A percentile compares a stretch with the other conserved stretches of the same genome.
phyloP scores from a whole-genome alignment of 2,888 invertebrate species.

The Ochropleura leucogaster region DNA sequence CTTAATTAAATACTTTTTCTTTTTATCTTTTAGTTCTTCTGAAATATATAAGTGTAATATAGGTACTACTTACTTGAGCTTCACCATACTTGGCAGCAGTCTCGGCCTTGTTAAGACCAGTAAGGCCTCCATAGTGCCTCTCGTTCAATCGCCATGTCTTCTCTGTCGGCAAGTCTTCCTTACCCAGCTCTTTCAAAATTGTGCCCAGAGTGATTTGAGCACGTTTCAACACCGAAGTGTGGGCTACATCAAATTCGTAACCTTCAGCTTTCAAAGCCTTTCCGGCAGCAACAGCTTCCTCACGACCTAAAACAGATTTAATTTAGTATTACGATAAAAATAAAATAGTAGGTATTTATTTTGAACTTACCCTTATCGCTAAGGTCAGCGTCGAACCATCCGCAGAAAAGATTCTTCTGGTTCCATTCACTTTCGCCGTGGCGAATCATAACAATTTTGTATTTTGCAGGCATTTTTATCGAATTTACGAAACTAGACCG shows the following conservation, averaged over 20 bases:
- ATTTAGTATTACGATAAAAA: neutral
- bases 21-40: no score
- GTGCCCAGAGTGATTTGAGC: conserved; percentile 94
- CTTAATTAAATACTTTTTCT: no score
- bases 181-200: conserved; percentile 92
- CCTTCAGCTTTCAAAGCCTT: conserved; percentile 93
- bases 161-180: conserved; percentile 92
- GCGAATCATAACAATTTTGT: conserved; percentile 93
- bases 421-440: conserved; percentile 95
- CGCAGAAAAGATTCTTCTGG: conserved; percentile 93
- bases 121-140: conserved; percentile 96
- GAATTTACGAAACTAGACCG: conserved; percentile 58
- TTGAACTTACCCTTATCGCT: conserved; percentile 91
- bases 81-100: conserved; percentile 96
- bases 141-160: conserved; percentile 97
- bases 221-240: conserved; percentile 95
- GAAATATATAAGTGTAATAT: neutral
- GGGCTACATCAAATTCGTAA: conserved; percentile 94
- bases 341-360: neutral
- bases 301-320: conserved; percentile 86
- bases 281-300: conserved; percentile 93
- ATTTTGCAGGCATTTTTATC: conserved; percentile 84
- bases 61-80: conserved; percentile 91
- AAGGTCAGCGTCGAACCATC: conserved; percentile 93
- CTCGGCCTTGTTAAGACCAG: conserved; percentile 96